phyloP scores from a whole-genome alignment of 2,797 vertebrate genomes.

The Austrolebias charrua region DNA sequence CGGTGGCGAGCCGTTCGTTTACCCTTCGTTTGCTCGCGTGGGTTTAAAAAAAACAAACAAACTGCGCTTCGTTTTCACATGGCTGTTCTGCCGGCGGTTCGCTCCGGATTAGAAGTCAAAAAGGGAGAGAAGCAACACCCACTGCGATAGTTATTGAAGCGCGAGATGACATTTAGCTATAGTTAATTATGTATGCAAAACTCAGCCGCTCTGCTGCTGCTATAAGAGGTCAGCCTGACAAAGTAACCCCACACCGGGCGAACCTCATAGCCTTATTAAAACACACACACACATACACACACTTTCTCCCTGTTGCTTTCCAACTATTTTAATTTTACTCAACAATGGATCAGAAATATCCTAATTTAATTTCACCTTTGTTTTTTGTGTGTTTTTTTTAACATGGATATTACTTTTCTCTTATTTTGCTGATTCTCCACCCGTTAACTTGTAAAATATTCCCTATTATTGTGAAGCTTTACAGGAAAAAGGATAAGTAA shows the following conservation, averaged over 20 bases:
- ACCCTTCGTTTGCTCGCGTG: conserved; percentile 39
- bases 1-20: conserved; percentile 32
- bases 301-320: conserved; percentile 35
- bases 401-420: too few species aligned
- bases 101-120: conserved; percentile 66
- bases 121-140: conserved; percentile 68
- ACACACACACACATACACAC: conserved; percentile 33
- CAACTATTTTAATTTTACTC: conserved; percentile 26
- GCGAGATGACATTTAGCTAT: conserved; percentile 78
- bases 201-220: conserved; percentile 70
- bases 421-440: conserved; percentile 14
- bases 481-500: conserved; percentile 32
- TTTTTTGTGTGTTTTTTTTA: background rate
- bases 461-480: conserved; percentile 32
- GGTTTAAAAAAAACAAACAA: conserved; percentile 63
- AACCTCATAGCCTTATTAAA: conserved; percentile 69
- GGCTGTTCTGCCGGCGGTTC: conserved; percentile 49
- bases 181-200: conserved; percentile 83
- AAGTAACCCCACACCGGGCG: conserved; percentile 75
- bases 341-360: conserved; percentile 30
- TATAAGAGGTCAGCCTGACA: conserved; percentile 77
- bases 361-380: background rate
- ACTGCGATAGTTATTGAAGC: conserved; percentile 74
- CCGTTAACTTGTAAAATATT: conserved; percentile 24
- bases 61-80: conserved; percentile 61